phyloP scores from a whole-genome alignment of 2,113 vertebrate genomes.

The Triplophysa dalaica region DNA sequence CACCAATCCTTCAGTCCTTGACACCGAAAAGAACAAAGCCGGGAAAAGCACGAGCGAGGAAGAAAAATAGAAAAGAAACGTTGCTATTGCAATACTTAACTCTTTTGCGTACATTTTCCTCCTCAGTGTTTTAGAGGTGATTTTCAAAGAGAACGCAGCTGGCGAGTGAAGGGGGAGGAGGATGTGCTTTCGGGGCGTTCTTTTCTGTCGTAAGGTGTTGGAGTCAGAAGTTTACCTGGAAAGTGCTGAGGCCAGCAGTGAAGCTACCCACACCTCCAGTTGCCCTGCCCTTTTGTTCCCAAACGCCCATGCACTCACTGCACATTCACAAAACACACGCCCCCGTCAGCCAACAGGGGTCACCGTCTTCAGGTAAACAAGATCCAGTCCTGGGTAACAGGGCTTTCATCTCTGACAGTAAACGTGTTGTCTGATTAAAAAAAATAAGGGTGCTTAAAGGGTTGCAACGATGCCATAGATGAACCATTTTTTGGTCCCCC shows the following conservation, averaged over 20 bases:
- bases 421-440: constrained; percentile 17
- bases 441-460: no score
- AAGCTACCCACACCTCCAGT: constrained; percentile 32
- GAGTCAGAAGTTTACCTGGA: constrained; percentile 49
- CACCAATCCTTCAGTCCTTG: constrained; percentile 48
- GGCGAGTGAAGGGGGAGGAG: neutral
- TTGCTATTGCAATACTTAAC: constrained; percentile 27
- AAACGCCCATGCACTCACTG: constrained; percentile 3
- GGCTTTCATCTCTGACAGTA: constrained; percentile 39
- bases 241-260: constrained; percentile 31
- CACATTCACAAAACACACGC: constrained; percentile 4
- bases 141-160: constrained; percentile 27
- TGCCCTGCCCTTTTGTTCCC: constrained; percentile 38
- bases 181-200: constrained; percentile 2
- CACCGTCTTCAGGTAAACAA: constrained; percentile 44
- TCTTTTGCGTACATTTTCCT: neutral
- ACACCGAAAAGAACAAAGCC: constrained; percentile 30
- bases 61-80: constrained; percentile 27
- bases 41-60: constrained; percentile 36
- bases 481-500: no score
- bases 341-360: constrained; percentile 42
- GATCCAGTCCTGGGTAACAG: constrained; percentile 33
- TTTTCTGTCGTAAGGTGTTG: constrained; percentile 21
- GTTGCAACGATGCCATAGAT: no score
- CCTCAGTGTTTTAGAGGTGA: constrained; percentile 14